Evolutionary conservation across 2,113 vertebrate genomes (phyloP).

Genomic region (Sebastes fasciatus): DNA sequence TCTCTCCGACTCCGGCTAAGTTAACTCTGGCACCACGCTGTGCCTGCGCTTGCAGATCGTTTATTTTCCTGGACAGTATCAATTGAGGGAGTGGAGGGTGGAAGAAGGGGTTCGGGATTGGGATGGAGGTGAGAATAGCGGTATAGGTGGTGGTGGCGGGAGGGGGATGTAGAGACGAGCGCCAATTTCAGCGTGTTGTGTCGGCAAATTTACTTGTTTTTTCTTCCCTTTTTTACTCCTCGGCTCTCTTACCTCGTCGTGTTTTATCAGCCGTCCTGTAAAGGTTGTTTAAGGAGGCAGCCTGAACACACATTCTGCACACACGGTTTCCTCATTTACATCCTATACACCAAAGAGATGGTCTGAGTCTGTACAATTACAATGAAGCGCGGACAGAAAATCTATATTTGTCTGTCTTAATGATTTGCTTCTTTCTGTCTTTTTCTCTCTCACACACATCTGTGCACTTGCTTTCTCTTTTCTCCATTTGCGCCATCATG

Average conservation of each 20-base stretch:
- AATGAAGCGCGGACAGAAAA: constrained; percentile 81
- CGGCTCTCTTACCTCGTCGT: constrained; percentile 29
- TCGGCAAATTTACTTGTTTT: constrained; percentile 60
- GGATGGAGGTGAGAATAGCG: constrained; percentile 62
- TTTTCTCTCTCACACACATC: constrained; percentile 42
- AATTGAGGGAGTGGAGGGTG: constrained; percentile 67
- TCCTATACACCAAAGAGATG: constrained; percentile 65
- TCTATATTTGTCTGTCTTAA: constrained; percentile 81
- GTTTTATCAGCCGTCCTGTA: constrained; percentile 60
- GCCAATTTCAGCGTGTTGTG: constrained; percentile 73
- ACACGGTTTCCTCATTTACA: constrained; percentile 77
- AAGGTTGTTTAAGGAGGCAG: constrained; percentile 68
- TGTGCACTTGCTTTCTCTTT: neutral
- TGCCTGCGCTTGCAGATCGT: constrained; percentile 77
- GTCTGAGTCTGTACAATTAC: constrained; percentile 76
- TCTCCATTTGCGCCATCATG: neutral
- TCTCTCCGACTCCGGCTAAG: constrained; percentile 76
- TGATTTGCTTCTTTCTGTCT: constrained; percentile 73
- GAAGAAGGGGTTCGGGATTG: constrained; percentile 37
- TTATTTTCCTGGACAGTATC: constrained; percentile 83
- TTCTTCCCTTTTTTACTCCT: constrained; percentile 38
- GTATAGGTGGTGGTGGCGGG: constrained; percentile 27
- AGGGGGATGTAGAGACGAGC: constrained; percentile 59
- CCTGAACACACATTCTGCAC: constrained; percentile 50
- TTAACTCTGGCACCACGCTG: constrained; percentile 80